Base-by-base conservation (phyloP, 2,888 invertebrate species). In the Azorinus chamasolen region DNA sequence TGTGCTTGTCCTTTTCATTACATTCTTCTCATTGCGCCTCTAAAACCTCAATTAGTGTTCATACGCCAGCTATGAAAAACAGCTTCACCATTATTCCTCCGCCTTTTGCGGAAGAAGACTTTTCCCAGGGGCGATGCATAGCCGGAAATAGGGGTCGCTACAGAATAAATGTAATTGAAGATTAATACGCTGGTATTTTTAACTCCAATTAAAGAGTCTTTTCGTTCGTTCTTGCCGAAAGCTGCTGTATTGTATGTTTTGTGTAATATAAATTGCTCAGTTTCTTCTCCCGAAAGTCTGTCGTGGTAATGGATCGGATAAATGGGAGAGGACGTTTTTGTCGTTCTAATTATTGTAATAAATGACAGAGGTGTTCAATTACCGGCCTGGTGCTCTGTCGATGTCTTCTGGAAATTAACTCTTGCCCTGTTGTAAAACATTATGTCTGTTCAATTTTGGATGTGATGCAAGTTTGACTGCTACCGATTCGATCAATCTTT, bases 91-190 rank as follows among this genome's bases (percentile, higher is more conserved):
- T 50, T 50, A 50, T 50, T 12, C 20, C 24, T 50, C 50, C 50
- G 50, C 24, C 24, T 50, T 18, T 50, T 12, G 50, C n/a, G 24
- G 20, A 20, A 22, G 18, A 22, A 22, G 14, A 12, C 22, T 2
- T 24, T 53, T 53, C 27, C 53, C 53, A 32, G 59, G 63, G 77
- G 66, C 66, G 58, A 62, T 63, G 59, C 53, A 66, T 68, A 46
- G 68, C 77, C 77, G 77, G 77, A 77, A 63, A 72, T 77, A 41
- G 61, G 48, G 68, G 53, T 58, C 58, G 57, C 39, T 53, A 51
- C 45, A 68, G 77, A 71, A 63, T 68, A 63, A 61, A 51, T 58
- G 61, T 72, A 77, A 77, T 72, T 68, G 59, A 63, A 72, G 63
- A 71, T 64, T 66, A 66, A 72, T 72, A 72, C 62, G 58, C 66